A percentile compares a stretch with the other conserved stretches of the same genome.
phyloP scores from a whole-genome alignment of 2,797 vertebrate genomes.

The Pangasius djambal region DNA sequence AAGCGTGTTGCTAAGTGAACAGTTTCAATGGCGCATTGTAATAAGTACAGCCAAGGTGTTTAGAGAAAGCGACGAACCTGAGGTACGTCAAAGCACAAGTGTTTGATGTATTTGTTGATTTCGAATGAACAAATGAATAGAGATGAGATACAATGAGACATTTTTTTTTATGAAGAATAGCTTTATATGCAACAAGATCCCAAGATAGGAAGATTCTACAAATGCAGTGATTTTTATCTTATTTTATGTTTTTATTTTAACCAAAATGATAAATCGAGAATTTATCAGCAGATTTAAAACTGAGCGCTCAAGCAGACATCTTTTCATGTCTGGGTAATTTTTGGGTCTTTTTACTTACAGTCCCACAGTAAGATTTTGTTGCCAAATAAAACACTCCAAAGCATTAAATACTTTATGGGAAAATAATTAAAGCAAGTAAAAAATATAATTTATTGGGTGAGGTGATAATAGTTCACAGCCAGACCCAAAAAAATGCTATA shows the following conservation, averaged over 20 bases:
- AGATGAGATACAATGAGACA: not conserved
- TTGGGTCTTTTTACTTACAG: not conserved
- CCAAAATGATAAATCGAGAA: not conserved
- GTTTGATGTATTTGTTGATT: not conserved
- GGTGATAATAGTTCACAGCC: not conserved
- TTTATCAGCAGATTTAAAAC: not conserved
- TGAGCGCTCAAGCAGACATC: not conserved
- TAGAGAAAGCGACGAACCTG: not conserved
- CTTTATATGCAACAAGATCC: not conserved
- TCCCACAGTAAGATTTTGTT: too few species aligned
- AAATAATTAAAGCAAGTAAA: not conserved
- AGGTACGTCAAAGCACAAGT: not conserved
- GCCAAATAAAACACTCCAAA: not conserved
- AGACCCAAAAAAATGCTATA: not conserved
- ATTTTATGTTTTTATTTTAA: not conserved
- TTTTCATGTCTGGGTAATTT: not conserved
- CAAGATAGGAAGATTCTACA: not conserved
- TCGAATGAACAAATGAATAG: not conserved
- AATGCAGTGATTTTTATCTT: not conserved
- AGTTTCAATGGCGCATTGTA: not conserved
- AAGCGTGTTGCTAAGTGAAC: not conserved
- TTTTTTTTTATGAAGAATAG: not conserved
- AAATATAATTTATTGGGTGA: not conserved
- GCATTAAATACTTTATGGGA: not conserved
- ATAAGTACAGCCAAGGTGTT: not conserved